Percentiles rank a stretch among this genome's conserved stretches.
phyloP scores from a whole-genome alignment of 1,140 invertebrate species.

The Drosophila novamexicana region DNA sequence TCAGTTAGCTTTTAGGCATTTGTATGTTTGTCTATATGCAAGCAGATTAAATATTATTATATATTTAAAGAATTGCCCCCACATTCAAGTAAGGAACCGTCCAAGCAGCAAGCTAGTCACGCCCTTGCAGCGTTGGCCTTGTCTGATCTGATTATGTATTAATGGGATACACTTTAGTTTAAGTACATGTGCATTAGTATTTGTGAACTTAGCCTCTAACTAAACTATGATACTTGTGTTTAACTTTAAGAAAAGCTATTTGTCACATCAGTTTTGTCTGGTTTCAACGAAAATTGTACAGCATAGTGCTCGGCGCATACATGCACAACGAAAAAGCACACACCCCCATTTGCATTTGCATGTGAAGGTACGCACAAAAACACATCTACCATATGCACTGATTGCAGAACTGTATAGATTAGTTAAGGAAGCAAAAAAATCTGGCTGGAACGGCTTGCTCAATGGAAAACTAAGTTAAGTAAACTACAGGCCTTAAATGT shows the following conservation, averaged over 20 bases:
- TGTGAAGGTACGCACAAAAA: conserved; percentile 7
- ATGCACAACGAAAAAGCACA: conserved; percentile 2
- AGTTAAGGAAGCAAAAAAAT: conserved; percentile 35
- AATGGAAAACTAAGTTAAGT: conserved; percentile 49
- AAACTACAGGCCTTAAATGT: conserved; percentile 79
- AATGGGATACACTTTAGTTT: conserved; percentile 68
- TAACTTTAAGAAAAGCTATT: conserved; percentile 38
- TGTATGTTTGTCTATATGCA: conserved; percentile 13
- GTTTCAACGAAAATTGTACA: conserved; percentile 62
- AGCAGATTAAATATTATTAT: conserved; percentile 8
- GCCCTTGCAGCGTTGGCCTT: conserved; percentile 42
- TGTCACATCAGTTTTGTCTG: conserved; percentile 72
- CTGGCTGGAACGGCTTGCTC: conserved; percentile 58
- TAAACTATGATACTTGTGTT: conserved; percentile 39
- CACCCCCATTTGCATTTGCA: not conserved
- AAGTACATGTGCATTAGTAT: conserved; percentile 69
- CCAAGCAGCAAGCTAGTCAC: conserved; percentile 68
- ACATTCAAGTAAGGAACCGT: conserved; percentile 75
- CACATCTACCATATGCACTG: conserved; percentile 19
- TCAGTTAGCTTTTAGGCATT: conserved; percentile 63
- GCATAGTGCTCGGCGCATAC: conserved; percentile 35
- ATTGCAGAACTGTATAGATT: conserved; percentile 45
- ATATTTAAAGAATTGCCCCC: conserved; percentile 55
- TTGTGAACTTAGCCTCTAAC: conserved; percentile 42
- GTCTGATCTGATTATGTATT: conserved; percentile 57